A percentile compares a stretch with the other conserved stretches of the same genome.
phyloP scores from a whole-genome alignment of 2,888 invertebrate species.

The Platycheirus rosarum region DNA sequence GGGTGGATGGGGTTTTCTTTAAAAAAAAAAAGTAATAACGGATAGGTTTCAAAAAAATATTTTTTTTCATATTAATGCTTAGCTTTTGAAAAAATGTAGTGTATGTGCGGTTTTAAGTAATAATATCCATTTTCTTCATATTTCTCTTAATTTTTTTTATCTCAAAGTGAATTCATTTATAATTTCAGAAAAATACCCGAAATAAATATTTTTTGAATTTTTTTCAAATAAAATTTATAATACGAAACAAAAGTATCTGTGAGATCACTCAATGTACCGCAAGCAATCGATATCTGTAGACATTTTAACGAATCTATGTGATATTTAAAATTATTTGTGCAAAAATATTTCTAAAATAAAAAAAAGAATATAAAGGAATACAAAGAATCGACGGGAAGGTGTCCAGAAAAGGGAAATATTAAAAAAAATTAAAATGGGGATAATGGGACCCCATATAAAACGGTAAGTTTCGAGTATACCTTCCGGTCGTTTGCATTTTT shows the following conservation, averaged over 20 bases:
- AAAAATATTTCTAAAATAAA: slow-evolving; percentile 49
- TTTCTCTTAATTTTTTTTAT: not conserved
- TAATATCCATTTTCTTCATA: no score
- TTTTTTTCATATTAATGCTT: no score
- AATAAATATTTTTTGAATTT: slow-evolving; percentile 31
- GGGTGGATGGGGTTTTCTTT: slow-evolving; percentile 77
- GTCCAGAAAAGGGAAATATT: slow-evolving; percentile 39
- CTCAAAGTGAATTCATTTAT: slow-evolving; percentile 47
- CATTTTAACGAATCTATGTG: slow-evolving; percentile 63
- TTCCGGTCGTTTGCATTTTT: not conserved
- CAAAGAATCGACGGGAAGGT: slow-evolving; percentile 18
- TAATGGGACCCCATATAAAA: slow-evolving; percentile 82
- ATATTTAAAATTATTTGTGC: slow-evolving; percentile 65
- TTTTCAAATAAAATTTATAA: slow-evolving; percentile 32
- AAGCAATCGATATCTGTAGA: slow-evolving; percentile 55
- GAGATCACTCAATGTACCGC: slow-evolving; percentile 62
- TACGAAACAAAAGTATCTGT: slow-evolving; percentile 49
- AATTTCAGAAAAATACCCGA: slow-evolving; percentile 64
- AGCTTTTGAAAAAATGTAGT: slow-evolving; percentile 24
- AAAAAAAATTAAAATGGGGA: slow-evolving; percentile 80
- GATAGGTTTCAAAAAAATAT: slow-evolving; percentile 7
- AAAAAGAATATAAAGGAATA: slow-evolving; percentile 57
- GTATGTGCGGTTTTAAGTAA: slow-evolving; percentile 32
- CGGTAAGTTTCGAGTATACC: slow-evolving; percentile 78
- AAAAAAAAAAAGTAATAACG: slow-evolving; percentile 62